A percentile compares a stretch with the other conserved stretches of the same genome.
Evolutionary conservation across 2,797 vertebrate species (phyloP).

Genomic region (Adrianichthys oophorus): DNA sequence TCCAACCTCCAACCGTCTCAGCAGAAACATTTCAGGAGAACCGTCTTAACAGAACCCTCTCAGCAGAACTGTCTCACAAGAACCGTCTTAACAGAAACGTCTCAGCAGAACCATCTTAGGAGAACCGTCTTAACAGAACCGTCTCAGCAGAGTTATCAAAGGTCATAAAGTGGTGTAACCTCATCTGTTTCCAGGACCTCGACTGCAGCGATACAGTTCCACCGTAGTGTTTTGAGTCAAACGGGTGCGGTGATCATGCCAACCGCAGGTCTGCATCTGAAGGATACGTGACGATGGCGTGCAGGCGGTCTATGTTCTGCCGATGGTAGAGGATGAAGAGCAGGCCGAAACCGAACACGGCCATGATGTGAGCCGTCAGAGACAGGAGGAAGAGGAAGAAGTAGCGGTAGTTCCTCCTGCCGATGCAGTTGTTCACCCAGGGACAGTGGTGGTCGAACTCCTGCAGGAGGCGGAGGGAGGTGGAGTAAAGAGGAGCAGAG

Average conservation of each 20-base stretch:
- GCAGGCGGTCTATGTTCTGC: conserved; percentile 87
- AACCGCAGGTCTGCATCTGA: not conserved
- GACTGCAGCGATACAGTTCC: too few relatives aligned
- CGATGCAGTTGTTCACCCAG: conserved; percentile 99
- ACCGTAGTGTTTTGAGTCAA: not conserved
- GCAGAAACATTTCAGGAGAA: too few relatives aligned
- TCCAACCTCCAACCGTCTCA: too few relatives aligned
- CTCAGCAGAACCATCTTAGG: too few relatives aligned
- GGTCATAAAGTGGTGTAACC: too few relatives aligned
- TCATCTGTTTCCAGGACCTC: too few relatives aligned
- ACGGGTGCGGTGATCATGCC: not conserved
- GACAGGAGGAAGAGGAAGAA: conserved; percentile 98
- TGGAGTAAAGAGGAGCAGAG: too few relatives aligned
- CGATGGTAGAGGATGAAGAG: conserved; percentile 91
- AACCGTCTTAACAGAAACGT: too few relatives aligned
- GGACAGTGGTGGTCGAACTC: conserved; percentile 99
- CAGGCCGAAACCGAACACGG: conserved; percentile 93
- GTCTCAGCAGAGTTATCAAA: too few relatives aligned
- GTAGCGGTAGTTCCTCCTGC: conserved; percentile 95
- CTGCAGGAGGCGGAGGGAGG: conserved; percentile 59
- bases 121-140: too few relatives aligned
- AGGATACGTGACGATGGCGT: conserved; percentile 97
- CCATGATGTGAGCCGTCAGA: conserved; percentile 94
- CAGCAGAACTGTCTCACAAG: too few relatives aligned
- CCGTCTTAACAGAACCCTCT: too few relatives aligned